phyloP scores from a whole-genome alignment of 2,797 vertebrate genomes.

The Gouania willdenowi region DNA sequence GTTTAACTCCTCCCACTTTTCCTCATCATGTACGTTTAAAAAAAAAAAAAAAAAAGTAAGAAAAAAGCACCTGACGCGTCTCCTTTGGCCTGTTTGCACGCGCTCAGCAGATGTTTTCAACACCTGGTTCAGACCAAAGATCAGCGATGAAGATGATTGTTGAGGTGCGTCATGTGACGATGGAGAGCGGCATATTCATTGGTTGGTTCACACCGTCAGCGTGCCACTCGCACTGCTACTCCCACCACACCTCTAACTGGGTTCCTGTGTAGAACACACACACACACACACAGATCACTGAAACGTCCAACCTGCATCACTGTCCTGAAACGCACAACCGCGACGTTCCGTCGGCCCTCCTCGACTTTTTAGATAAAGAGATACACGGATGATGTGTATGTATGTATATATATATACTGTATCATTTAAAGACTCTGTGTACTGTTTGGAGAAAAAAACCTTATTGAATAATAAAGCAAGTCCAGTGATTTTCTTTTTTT shows the following conservation, averaged over 20 bases:
- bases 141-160: conserved; percentile 56
- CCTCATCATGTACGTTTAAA: too few species aligned
- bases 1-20: too few species aligned
- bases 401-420: conserved; percentile 82
- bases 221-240: conserved; percentile 54
- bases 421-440: conserved; percentile 79
- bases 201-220: conserved; percentile 38
- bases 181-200: conserved; percentile 32
- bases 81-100: conserved; percentile 30
- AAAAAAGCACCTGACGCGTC: not conserved
- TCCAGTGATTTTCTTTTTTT: conserved; percentile 57
- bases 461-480: conserved; percentile 76
- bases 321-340: conserved; percentile 77
- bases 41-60: too few species aligned
- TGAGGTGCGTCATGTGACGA: conserved; percentile 40
- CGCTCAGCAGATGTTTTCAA: conserved; percentile 40
- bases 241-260: conserved; percentile 51
- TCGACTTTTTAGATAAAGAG: conserved; percentile 76
- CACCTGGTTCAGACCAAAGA: conserved; percentile 77
- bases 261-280: conserved; percentile 52
- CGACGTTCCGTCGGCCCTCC: conserved; percentile 67
- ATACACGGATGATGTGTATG: conserved; percentile 74
- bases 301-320: conserved; percentile 62
- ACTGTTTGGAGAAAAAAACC: conserved; percentile 79
- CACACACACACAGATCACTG: conserved; percentile 48